Base-by-base conservation (phyloP, 2,113 vertebrate species). In the Tetraodon nigroviridis region DNA sequence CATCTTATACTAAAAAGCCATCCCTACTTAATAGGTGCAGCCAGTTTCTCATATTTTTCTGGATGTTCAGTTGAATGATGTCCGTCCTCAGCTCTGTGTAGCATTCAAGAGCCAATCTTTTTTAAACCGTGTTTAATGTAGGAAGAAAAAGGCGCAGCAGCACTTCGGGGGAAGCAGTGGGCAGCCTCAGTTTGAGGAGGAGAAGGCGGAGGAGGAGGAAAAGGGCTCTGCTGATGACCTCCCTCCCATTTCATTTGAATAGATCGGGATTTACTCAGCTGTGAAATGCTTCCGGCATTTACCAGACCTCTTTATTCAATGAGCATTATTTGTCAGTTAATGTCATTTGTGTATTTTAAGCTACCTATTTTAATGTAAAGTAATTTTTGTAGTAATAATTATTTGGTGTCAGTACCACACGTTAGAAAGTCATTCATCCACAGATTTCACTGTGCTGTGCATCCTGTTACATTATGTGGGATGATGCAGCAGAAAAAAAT, bases 91-190 rank as follows among this genome's bases (percentile, higher is more conserved):
- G 59, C 55, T 58, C 61, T 54, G 13, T 64, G 21, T 62, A 67
- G 69, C 41, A 72, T 65, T 80, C 45, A 75, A 56, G 67, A 51
- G 68, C 71, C 78, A 56, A 49, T 61, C 64, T 75, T 54, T 59
- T 54, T 59, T 48, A 75, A 67, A 77, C 44, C 45, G 18, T 67
- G 55, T 73, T 58, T 21, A 51, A 58, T 27, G 55, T 54, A 42
- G 47, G 52, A 53, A 55, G 57, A 51, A 75, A 47, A 19, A 41
- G 32, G 55, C 24, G 50, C 24, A 61, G 64, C 22, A 4, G 44
- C 15, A 46, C 14, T 1, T 16, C 13, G 15, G 44, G 6, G 67
- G 51, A 24, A 5, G 4, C 61, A 49, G 37, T 57, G 49, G 54
- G 71, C 57, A 61, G 56, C 52, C 27, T 6, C 44, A 29, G 62